Conservation (phyloP, 2,888 invertebrate genomes). For the Erebia epiphron region DNA sequence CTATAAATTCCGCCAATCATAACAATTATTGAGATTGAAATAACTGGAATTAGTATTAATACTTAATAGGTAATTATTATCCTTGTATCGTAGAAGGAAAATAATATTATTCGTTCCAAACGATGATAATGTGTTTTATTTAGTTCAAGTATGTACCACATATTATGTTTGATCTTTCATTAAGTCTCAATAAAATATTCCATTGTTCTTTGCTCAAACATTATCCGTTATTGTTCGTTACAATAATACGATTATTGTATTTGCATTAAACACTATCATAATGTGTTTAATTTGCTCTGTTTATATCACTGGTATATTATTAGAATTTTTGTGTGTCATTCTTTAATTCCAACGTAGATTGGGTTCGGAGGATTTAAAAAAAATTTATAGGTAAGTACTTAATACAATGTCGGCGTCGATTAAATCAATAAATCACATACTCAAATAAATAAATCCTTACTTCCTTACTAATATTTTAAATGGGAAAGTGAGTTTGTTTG, state of each 20-base stretch:
- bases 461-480: no score
- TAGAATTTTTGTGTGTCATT: not conserved
- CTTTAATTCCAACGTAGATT: no score
- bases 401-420: no score
- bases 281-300: slow-evolving; percentile 9
- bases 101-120: not conserved
- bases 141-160: slow-evolving; percentile 1
- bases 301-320: not conserved
- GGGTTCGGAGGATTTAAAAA: no score
- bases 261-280: not conserved
- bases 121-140: not conserved
- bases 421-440: no score
- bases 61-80: not conserved
- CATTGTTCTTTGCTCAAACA: slow-evolving; percentile 47
- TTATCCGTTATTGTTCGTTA: slow-evolving; percentile 40
- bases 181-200: slow-evolving; percentile 42
- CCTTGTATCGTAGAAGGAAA: not conserved
- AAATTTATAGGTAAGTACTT: no score
- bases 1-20: no score
- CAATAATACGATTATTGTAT: slow-evolving; percentile 9
- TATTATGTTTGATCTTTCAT: slow-evolving; percentile 32
- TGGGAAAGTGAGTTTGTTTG: no score
- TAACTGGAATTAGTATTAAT: not conserved
- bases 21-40: no score
- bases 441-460: no score